Evolutionary conservation across 2,113 vertebrate genomes (phyloP), one percentile per base, ranked within the genome.

Genomic region (Siniperca chuatsi): DNA sequence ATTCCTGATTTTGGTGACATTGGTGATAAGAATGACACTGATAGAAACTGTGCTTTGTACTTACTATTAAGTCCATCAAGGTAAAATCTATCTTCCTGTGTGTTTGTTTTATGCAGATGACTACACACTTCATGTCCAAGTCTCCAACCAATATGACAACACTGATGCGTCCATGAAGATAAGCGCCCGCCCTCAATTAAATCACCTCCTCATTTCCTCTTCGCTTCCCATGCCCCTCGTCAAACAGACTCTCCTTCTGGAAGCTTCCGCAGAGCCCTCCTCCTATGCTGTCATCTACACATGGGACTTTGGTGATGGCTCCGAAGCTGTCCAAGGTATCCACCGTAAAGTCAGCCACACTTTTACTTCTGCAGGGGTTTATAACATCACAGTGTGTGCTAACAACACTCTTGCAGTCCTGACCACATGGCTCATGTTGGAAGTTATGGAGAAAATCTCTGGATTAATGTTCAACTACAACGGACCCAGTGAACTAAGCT

Each of bases 231-330:
- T 89, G 65, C 85, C 90, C 1, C 6, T 73, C 13, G 81, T 95
- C 74, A 86, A 91, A 52, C 82, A 93, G 16, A 72, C 68, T 3
- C 48, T 95, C 33, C 8, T 73, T 20, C 87, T 97, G 40, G 91
- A 95, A 80, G 94, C 94, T 1, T 74, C 79, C 0, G 42, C 88
- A 8, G 72, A 86, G 50, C 95, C 96, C 3, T 93, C 92, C 6
- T 6, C 69, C 25, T 72, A 78, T 2, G 79, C 76, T 10, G 72
- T 92, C 2, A 4, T 90, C 48, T 96, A 95, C 76, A 92, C 55
- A 0, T 96, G 96, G 96, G 84, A 95, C 70, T 96, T 96, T 79
- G 93, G 88, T 0, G 95, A 96, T 23, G 83, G 88, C 21, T 93
- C 95, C 9, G 44, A 81, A 44, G 29, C 69, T n/a, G 42, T 90